Evolutionary conservation across 1,140 invertebrate species (phyloP), one percentile per base, ranked within the genome.

Genomic region (Neodiprion lecontei): DNA sequence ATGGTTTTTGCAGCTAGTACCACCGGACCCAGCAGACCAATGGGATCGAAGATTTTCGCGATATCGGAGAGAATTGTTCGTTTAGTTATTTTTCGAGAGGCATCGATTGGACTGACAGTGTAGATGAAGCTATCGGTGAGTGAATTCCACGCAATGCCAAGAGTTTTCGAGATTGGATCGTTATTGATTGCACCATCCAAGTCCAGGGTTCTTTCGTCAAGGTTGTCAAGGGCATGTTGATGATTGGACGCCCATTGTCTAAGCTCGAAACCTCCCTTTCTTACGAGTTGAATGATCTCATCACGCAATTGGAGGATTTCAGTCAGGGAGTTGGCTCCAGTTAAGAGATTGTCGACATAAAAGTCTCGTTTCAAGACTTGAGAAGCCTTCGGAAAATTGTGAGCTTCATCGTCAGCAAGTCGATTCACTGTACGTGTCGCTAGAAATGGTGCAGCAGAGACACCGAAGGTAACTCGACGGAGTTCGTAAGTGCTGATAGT

Each of bases 281-380:
- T 10, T n/a, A 81, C 14, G 7, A 82, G 9, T 47, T 17, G 7
- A 3, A 75, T 67, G 9, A 85, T 14, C 69, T 84, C 40, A 8
- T 70, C 7, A 21, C 77, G 66, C 1, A 84, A 47, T 40, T 69
- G 14, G 10, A 80, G 9, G 9, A 77, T 80, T 65, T 80, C 75
- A 47, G 78, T 21, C 9, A 79, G 21, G 4, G 76, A 68, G 8
- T 75, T 49, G 5, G 68, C 72, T 67, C 80, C 80, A 28, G 78
- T 72, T 49, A 82, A 65, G 0, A 83, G 9, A 53, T 85, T 80
- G 73, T 85, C 83, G 7, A 84, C 76, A 72, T 82, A 82, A 69
- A 80, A 76, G 48, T 84, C 77, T 7, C 75, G 65, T 1, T 11
- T 7, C 9, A 82, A 5, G 4, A 76, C 50, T 70, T 12, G 14